A percentile compares a stretch with the other conserved stretches of the same genome.
Conservation (phyloP, 2,797 vertebrate species). For the Smutsia gigantea region DNA sequence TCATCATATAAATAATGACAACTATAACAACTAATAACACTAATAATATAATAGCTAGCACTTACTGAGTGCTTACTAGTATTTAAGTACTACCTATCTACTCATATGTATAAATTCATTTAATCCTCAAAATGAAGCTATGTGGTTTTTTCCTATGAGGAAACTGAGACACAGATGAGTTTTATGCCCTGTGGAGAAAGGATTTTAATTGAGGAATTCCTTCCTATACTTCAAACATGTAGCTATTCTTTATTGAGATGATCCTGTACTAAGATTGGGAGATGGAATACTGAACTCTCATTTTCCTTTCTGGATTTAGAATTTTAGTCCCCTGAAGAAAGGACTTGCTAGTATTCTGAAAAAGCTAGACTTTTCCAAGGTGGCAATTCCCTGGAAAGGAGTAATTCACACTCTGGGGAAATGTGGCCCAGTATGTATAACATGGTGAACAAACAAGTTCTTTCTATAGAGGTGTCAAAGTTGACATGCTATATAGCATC, state of each 20-base stretch:
- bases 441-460: neutral
- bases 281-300: neutral
- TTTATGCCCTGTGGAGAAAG: neutral
- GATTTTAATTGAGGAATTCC: neutral
- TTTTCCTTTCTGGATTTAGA: neutral
- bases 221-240: neutral
- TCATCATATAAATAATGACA: neutral
- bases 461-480: neutral
- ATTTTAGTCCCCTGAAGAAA: neutral
- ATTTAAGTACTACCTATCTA: neutral
- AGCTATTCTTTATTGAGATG: neutral
- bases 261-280: neutral
- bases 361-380: neutral
- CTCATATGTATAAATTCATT: neutral
- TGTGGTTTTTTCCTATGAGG: neutral
- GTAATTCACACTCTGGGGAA: neutral
- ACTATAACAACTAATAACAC: neutral
- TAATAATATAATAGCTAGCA: neutral
- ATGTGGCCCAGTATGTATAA: neutral
- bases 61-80: neutral
- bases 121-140: neutral
- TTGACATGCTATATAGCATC: slow-evolving; percentile 24
- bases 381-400: neutral
- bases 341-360: neutral
- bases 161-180: neutral